Percentiles rank a stretch among this genome's conserved stretches.
phyloP scores from a whole-genome alignment of 2,888 invertebrate genomes.

The Melitaea athalia region DNA sequence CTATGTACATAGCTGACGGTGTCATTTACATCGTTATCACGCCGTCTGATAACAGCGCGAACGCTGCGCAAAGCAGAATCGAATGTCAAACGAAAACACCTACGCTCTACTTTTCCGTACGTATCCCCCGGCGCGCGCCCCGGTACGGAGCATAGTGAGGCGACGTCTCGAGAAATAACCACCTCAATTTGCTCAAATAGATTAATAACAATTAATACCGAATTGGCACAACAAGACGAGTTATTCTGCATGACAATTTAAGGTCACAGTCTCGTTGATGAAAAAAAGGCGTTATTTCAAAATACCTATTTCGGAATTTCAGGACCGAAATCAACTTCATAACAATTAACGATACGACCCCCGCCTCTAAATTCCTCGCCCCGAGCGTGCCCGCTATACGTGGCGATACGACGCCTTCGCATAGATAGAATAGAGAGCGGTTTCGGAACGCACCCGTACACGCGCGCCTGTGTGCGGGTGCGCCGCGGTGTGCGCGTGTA shows the following conservation, averaged over 20 bases:
- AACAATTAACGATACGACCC: constrained; percentile 83
- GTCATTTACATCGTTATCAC: constrained; percentile 70
- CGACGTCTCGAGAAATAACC: constrained; percentile 29
- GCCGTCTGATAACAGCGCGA: constrained; percentile 61
- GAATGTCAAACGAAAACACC: constrained; percentile 54
- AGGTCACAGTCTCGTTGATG: constrained; percentile 50
- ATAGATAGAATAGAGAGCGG: constrained; percentile 83
- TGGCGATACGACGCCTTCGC: constrained; percentile 82
- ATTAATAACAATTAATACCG: constrained; percentile 44
- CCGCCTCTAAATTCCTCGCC: constrained; percentile 83
- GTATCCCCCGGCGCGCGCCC: constrained; percentile 1
- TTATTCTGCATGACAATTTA: constrained; percentile 44
- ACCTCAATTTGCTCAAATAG: constrained; percentile 41
- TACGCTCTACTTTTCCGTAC: constrained; percentile 23
- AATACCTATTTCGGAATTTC: constrained; percentile 82
- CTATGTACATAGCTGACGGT: constrained; percentile 50
- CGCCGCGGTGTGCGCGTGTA: constrained; percentile 52
- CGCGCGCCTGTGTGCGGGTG: constrained; percentile 50
- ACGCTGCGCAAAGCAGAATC: constrained; percentile 47
- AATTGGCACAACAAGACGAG: constrained; percentile 38
- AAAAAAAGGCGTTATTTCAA: constrained; percentile 80
- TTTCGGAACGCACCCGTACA: constrained; percentile 81
- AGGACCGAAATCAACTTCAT: constrained; percentile 83
- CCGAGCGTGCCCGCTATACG: constrained; percentile 81
- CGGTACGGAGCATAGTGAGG: constrained; percentile 27